Base-by-base conservation (phyloP, 2,888 invertebrate genomes). In the Morpho deidamia region DNA sequence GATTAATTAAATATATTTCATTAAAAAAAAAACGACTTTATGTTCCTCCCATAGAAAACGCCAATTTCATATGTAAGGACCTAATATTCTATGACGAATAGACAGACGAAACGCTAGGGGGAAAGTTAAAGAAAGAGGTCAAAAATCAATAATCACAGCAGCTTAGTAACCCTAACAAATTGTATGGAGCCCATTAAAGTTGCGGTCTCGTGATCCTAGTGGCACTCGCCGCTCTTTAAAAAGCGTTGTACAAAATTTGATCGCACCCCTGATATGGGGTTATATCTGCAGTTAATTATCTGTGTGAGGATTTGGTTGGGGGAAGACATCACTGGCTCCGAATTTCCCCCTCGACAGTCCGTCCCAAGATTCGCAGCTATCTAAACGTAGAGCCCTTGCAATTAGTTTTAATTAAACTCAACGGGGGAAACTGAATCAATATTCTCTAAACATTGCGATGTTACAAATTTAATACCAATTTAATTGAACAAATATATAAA, bases 271-370 rank as follows among this genome's bases (percentile, higher is more conserved):
- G 66, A 65, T 65, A 66, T 63, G 76, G 71, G 77, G 78, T 78
- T 80, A 78, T 86, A 85, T 83, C 85, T 86, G 81, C 81, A 86
- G 87, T 88, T 88, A 87, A 87, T 87, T 88, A 86, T 85, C 86
- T 83, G 67, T 66, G 73, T 73, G 76, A 73, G 81, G 85, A 82
- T 78, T 75, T 70, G 71, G 68, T 63, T 69, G 71, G 78, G 77
- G 80, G 77, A 78, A 79, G 78, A 76, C 73, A 68, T 71, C 76
- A 74, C 76, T 73, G 79, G 75, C 76, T 74, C 76, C 83, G 74
- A 79, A 78, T 75, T 79, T 83, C 81, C 75, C 62, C 56, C 53
- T 38, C 53, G 53, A 40, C 69, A 72, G 66, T 71, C 64, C 68
- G 70, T 68, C 65, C 69, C 66, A 72, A 79, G 78, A 78, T 80